Evolutionary conservation across 2,797 vertebrate genomes (phyloP), one percentile per base, ranked within the genome.

Genomic region (Zalophus californianus): DNA sequence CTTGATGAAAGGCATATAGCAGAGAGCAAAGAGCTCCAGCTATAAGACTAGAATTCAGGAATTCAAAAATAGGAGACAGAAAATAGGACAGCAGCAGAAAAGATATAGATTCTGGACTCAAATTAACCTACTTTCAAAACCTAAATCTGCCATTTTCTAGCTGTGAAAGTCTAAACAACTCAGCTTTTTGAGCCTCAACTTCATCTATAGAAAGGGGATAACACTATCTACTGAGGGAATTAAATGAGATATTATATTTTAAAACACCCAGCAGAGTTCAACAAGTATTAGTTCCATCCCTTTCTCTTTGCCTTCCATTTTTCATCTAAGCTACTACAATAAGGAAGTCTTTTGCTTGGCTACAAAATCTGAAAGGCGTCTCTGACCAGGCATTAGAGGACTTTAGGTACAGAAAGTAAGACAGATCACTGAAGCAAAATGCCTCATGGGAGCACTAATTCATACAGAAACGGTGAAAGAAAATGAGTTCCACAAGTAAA

Each of bases 11-110:
- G 79, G 68, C 86, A 21, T 68, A 92, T 5, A 92, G 62, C 27
- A 80, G n/a, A 94, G 0, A 79, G 50, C 1, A 86, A 52, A 86
- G 32, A 96, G 78, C 15, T 77, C 29, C 48, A 91, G 86, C 41
- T 91, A 6, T 32, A 90, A 92, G 38, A 73, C 5, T 83, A 2
- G 54, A 96, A 73, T 86, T 88, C 44, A 89, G 48, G 29, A 93
- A 91, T 72, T 97, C 87, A 96, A 96, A 96, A 96, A 79, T 56
- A 95, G 62, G 35, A 89, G 75, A 95, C 70, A 93, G n/a, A 96
- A 89, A 96, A 94, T 35, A 97, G 60, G 60, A 86, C 78, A 92
- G 58, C 10, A 85, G 77, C 58, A 96, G 80, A 72, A 94, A 58
- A 97, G 73, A 80, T 70, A 94, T 6, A 89, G 79, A 86, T 84